Percentiles rank a stretch among this genome's conserved stretches.
Conservation (phyloP, 1,140 invertebrate species). For the Ooceraea biroi region DNA sequence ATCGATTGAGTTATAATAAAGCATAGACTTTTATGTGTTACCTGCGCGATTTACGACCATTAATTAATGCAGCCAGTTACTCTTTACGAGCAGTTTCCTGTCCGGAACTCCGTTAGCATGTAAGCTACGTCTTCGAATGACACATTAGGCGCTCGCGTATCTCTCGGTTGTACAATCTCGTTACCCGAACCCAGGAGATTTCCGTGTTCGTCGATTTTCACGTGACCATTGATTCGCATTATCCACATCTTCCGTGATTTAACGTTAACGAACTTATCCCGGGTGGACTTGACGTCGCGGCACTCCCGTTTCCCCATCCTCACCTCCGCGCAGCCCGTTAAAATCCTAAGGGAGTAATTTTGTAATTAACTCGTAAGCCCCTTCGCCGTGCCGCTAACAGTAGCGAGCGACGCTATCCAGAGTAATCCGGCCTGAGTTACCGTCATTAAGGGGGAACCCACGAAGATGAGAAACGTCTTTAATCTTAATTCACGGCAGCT, state of each 20-base stretch:
- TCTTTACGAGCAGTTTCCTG: constrained; percentile 30
- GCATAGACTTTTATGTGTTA: constrained; percentile 7
- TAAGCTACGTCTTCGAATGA: neutral
- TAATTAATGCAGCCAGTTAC: constrained; percentile 12
- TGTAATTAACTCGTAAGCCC: constrained; percentile 67
- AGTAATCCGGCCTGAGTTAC: constrained; percentile 61
- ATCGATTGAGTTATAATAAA: constrained; percentile 41
- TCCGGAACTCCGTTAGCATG: no score
- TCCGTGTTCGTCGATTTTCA: neutral
- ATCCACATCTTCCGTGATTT: constrained; percentile 48
- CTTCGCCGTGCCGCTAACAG: constrained; percentile 51
- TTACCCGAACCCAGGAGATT: neutral
- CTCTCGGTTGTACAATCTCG: neutral
- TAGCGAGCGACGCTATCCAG: constrained; percentile 66
- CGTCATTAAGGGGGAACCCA: constrained; percentile 64
- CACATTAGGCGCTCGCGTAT: neutral
- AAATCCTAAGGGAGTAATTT: constrained; percentile 75
- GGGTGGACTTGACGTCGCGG: constrained; percentile 33
- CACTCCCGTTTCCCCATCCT: constrained; percentile 19
- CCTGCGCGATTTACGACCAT: neutral
- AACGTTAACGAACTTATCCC: constrained; percentile 66
- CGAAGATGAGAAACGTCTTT: constrained; percentile 69
- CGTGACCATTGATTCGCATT: constrained; percentile 52
- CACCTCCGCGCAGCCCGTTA: constrained; percentile 53
- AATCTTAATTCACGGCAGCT: constrained; percentile 67